Percentiles rank a stretch among this genome's conserved stretches.
Evolutionary conservation across 1,140 invertebrate species (phyloP).

Genomic region (Brachionus sp.): DNA sequence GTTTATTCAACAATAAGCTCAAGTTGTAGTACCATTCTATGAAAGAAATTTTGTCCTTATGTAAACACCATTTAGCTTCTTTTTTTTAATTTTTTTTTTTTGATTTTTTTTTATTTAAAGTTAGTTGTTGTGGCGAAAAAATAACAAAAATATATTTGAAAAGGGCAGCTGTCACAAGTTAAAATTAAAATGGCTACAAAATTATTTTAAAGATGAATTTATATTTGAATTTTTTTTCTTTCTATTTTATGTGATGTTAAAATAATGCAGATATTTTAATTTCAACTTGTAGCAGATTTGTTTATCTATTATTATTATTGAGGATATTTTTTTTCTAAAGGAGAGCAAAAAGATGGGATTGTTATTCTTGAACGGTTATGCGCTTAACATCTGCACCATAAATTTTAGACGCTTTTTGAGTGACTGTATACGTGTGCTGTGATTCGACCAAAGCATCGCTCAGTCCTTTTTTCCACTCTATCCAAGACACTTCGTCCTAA

Average conservation of each 20-base stretch:
- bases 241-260: neutral
- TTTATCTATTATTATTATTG: neutral
- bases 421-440: slow-evolving; percentile 42
- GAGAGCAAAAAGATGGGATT: neutral
- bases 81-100: neutral
- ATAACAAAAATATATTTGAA: neutral
- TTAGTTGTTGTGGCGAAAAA: neutral
- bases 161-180: no score
- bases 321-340: neutral
- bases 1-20: neutral
- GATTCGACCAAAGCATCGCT: slow-evolving; percentile 44
- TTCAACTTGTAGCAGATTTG: neutral
- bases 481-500: slow-evolving; percentile 46
- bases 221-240: neutral
- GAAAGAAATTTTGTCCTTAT: slow-evolving; percentile 22
- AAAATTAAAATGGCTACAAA: no score
- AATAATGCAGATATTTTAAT: neutral
- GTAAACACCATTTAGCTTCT: neutral
- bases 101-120: neutral
- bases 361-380: slow-evolving; percentile 46
- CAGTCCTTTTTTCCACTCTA: slow-evolving; percentile 45
- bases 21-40: slow-evolving; percentile 1
- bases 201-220: no score
- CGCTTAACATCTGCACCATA: slow-evolving; percentile 46
- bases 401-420: slow-evolving; percentile 46